Base-by-base conservation (phyloP, 2,113 vertebrate genomes). In the Microcebus lehilahytsara region DNA sequence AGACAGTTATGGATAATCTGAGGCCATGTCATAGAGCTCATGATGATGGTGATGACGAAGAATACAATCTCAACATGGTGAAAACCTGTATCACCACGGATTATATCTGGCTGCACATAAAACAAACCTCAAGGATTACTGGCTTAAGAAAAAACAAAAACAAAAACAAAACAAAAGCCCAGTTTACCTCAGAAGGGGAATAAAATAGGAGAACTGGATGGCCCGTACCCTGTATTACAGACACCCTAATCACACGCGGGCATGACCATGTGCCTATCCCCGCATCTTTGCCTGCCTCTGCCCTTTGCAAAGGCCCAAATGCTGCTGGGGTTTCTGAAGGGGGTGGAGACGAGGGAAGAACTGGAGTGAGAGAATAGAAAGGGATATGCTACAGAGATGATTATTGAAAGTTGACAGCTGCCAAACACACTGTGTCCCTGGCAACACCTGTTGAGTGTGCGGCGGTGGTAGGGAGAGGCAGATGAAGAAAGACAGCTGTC, bases 391-490 rank as follows among this genome's bases (percentile, higher is more conserved):
- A 95, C 96, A 98, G 98, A 84, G 96, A 98, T 98, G 98, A 98
- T 98, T 97, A 97, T 94, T 97, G 98, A 98, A 97, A 97, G 98
- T 87, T 97, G 78, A 95, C 95, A 98, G 98, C 98, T 99, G 99
- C 98, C 99, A 98, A 98, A 97, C 98, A 96, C 98, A 25, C 98
- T 96, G 98, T 96, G 98, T 97, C 98, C 97, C 97, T 99, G 98
- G 98, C 98, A 99, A 97, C 99, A 99, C 99, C 99, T 99, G 99
- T 99, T 98, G 99, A 97, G 98, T 96, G 94, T 4, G 97, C 98
- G 92, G 56, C 53, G 85, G 98, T 93, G 98, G 97, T 95, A 98
- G 98, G 96, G 97, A 98, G 98, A 98, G 98, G 96, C 95, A 98
- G 98, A 99, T 97, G 99, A 98, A 98, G 98, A 98, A 97, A 98